Base-by-base conservation (phyloP, 37 sponge, comb jelly and placozoan species). In the Corticium candelabrum region DNA sequence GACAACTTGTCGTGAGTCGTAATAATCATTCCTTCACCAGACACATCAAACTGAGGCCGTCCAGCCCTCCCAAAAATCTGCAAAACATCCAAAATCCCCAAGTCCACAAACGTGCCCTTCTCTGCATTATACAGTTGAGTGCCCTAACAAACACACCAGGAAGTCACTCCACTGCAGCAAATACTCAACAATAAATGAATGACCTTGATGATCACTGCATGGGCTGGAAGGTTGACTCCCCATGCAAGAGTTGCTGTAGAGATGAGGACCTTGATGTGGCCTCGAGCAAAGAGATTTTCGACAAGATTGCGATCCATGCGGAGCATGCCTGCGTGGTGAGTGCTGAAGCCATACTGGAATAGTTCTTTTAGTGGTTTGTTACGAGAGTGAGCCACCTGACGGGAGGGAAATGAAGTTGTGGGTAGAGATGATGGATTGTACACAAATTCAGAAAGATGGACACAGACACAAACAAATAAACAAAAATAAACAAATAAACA, bases 11-110 rank as follows among this genome's bases (percentile, higher is more conserved):
- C 89, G 38, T 97, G 99, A 0, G 93, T 68, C 4, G 95, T 94
- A 81, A 97, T 94, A 78, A 97, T 97, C 69, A 84, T 87, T 5
- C 95, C 99, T 41, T 94, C 90, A 4, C 99, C 99, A 34, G 78
- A 77, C 2, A 40, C 89, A 70, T 97, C 94, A 74, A 82, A 97
- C 88, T 97, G 99, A 1, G 99, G 99, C 29, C 99, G 76, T 36
- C 99, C 99, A 0, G 99, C 99, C 36, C 99, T 81, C 2, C 99
- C 99, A 80, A 97, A 97, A 34, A 97, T 94, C 80, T 97, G 99
- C 38, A 94, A 81, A 7, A 97, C 99, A 76, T 97, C 99, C 34
- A 97, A 87, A 37, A 97, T 94, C 0, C 95, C 99, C 0, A 97
- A 69, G 73, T 97, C 99, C 3, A 97, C 95, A 86, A 94, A 97